Base-by-base conservation (phyloP, 2,113 vertebrate genomes). In the Bostrychus sinensis region DNA sequence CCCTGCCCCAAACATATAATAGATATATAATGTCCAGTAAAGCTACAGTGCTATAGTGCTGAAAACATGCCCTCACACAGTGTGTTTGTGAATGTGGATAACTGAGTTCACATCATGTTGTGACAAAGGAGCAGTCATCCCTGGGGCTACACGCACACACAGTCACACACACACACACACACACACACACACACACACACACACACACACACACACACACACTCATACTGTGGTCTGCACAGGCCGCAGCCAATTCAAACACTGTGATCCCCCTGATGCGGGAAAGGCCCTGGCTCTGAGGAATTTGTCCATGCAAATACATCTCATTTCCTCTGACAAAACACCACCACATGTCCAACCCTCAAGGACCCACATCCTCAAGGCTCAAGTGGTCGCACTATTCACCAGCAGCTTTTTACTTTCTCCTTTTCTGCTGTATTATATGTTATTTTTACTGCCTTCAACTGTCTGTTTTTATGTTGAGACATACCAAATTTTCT, bases 251-350 rank as follows among this genome's bases (percentile, higher is more conserved):
- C 89, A 91, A 88, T 65, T 86, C 81, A 90, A 90, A 91, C 84
- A 87, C 56, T 73, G 66, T 69, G 77, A 82, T 83, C 79, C 79
- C 56, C 63, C 72, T 81, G 83, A 90, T 89, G 82, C 80, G 83
- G 76, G 81, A 80, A 82, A 87, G 84, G 72, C 83, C 81, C 61
- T 53, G 76, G 80, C 83, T 88, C 70, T 70, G 71, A 91, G 86
- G 83, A 89, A 90, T 88, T 88, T 88, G 89, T 89, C 79, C 85
- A 86, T 86, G 88, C 86, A 91, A 91, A 91, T 86, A 85, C 83
- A 86, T 78, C 77, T 82, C 72, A 89, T 86, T 91, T 91, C 90
- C 89, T 88, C 80, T 76, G 80, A 90, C 89, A 90, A 90, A 91
- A 82, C 86, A 80, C 73, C 86, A 86, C 71, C 88, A 88, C 86